These are phyloP conservation scores for Drosophila melanica DNA, from an alignment of 1,140 invertebrate genomes.

Conservation along the genomic window DNA sequence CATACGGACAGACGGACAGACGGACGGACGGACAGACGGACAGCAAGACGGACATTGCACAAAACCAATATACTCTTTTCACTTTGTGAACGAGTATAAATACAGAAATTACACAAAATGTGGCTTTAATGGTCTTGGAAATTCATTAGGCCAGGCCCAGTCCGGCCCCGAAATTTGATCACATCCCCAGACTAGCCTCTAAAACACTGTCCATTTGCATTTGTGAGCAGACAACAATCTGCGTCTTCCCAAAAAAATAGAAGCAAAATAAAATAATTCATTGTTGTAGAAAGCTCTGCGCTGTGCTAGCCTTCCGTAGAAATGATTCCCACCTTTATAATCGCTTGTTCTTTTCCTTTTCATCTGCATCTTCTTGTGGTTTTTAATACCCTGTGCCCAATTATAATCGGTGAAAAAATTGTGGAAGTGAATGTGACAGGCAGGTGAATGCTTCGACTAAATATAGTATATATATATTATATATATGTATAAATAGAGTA, in stretches of 20 bases:
- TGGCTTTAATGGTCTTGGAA: constrained; percentile 47
- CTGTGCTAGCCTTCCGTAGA: constrained; percentile 47
- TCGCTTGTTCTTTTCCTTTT: constrained; percentile 45
- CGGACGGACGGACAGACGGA: too few relatives aligned
- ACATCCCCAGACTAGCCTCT: constrained; percentile 48
- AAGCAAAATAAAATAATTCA: constrained; percentile 37
- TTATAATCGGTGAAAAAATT: too few relatives aligned
- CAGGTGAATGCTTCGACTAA: too few relatives aligned
- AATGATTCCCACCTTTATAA: constrained; percentile 76
- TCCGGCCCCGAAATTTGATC: constrained; percentile 41
- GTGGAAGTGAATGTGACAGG: too few relatives aligned
- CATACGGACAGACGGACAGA: too few relatives aligned
- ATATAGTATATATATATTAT: too few relatives aligned
- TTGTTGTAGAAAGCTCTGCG: constrained; percentile 59
- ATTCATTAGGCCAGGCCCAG: constrained; percentile 65
- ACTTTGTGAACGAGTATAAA: too few relatives aligned
- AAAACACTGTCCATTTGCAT: constrained; percentile 71
- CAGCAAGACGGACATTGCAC: too few relatives aligned
- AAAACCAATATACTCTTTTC: too few relatives aligned
- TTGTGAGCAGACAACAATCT: constrained; percentile 33
- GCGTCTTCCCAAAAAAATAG: constrained; percentile 30
- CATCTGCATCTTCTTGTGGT: constrained; percentile 11
- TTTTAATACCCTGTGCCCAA: constrained; percentile 1
- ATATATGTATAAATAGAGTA: too few relatives aligned
- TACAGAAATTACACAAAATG: constrained; percentile 54